A percentile compares a stretch with the other conserved stretches of the same genome.
Evolutionary conservation across 2,113 vertebrate genomes (phyloP).

Genomic region (Poicephalus gulielmi): DNA sequence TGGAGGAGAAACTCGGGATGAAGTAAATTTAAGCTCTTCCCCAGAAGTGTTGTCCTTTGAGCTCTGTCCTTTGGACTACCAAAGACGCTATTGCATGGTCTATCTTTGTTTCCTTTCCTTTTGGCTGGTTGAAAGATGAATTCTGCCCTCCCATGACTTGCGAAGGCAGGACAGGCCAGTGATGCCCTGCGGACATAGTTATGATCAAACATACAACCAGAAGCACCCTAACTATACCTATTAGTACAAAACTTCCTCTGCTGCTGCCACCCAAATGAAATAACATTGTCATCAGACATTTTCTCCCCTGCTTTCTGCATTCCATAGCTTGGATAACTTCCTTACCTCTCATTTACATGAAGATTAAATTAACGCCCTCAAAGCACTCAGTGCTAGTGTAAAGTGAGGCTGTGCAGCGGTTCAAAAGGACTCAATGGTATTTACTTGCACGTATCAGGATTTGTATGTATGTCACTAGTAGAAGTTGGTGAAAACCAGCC

Average conservation of each 20-base stretch:
- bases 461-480: no score
- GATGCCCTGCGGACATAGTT: rapidly evolving
- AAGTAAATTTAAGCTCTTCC: not conserved
- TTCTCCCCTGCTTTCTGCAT: not conserved
- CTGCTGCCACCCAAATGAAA: not conserved
- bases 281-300: not conserved
- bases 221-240: not conserved
- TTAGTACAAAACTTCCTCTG: not conserved
- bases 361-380: not conserved
- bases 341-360: not conserved
- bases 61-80: not conserved
- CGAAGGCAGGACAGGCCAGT: no score
- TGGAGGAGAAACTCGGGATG: not conserved
- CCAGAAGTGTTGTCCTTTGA: no score
- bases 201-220: rapidly evolving
- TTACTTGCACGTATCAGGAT: not conserved
- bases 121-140: not conserved
- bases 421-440: no score
- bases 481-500: not conserved
- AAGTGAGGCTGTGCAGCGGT: no score
- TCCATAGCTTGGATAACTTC: not conserved
- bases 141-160: not conserved
- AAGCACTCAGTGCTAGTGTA: not conserved
- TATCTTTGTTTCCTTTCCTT: no score
- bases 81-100: not conserved